Base-by-base conservation (phyloP, 1,140 invertebrate species). In the Amyelois transitella region DNA sequence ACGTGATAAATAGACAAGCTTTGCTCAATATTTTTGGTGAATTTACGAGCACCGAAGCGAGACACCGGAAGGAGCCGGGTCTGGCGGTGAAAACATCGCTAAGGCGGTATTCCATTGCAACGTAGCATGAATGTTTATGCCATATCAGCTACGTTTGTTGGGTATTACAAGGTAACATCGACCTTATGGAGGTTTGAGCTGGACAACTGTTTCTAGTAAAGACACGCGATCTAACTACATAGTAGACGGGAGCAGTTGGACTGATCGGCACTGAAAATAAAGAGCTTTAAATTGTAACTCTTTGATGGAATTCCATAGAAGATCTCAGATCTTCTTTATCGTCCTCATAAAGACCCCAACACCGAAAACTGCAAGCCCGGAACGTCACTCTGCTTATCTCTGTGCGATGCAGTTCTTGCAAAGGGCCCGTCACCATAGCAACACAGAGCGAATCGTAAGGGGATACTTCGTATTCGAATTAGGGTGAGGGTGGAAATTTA, bases 401-500 rank as follows among this genome's bases (percentile, higher is more conserved):
- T 21, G n/a, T 60, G 49, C 44, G 65, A 72, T 82, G 79, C 81
- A 82, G 48, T 55, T 60, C 64, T 71, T 72, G 55, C 56, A 63
- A 70, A 74, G 67, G 72, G 72, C 60, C 61, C 55, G 84, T 87
- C 67, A 66, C 75, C 66, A 84, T 81, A 59, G 72, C 66, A 72
- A 87, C 84, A 55, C 69, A 64, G 80, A 78, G 77, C 66, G 68
- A 73, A 57, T 55, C 63, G 72, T 71, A 72, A 86, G 80, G 80
- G 84, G 80, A 83, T 73, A 72, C 67, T 67, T 57, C 61, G 62
- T 66, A 59, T 66, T 76, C 66, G 69, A 85, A 83, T 85, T 81
- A 81, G 81, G 79, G 80, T 75, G 80, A 82, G 80, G 81, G 81
- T 78, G 81, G 77, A 67, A 55, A 78, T 81, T 78, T 82, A 81